Evolutionary conservation across 1,140 invertebrate species (phyloP).

Genomic region (Cotesia vestalis): DNA sequence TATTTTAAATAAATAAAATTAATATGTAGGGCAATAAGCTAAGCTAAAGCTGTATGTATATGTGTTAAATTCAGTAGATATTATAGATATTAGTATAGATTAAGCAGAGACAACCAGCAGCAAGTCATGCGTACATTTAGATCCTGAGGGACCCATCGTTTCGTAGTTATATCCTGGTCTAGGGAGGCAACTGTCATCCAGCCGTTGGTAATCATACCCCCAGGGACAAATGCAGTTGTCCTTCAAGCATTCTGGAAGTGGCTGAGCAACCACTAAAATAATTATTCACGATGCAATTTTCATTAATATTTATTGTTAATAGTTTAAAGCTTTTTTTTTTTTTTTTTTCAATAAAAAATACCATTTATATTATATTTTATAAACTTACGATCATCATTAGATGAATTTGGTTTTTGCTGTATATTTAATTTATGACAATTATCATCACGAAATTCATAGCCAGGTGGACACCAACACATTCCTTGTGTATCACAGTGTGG

Average conservation of each 20-base stretch:
- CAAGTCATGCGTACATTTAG: conserved; percentile 58
- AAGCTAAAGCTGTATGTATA: conserved; percentile 10
- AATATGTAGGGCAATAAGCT: no score
- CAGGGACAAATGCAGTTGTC: conserved; percentile 64
- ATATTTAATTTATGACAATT: conserved; percentile 47
- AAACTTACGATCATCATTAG: conserved; percentile 35
- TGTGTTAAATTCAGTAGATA: conserved; percentile 15
- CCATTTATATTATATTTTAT: not conserved
- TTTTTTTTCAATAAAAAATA: not conserved
- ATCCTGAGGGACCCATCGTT: conserved; percentile 65
- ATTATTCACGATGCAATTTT: conserved; percentile 47
- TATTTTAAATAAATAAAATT: no score
- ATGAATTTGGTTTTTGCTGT: conserved; percentile 25
- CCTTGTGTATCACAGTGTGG: conserved; percentile 63
- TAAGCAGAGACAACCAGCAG: conserved; percentile 43
- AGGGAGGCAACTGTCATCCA: conserved; percentile 58
- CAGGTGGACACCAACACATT: conserved; percentile 68
- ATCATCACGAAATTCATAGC: conserved; percentile 52
- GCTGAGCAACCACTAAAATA: conserved; percentile 61
- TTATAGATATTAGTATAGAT: conserved; percentile 14
- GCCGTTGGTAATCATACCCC: conserved; percentile 61
- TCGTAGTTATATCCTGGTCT: conserved; percentile 54
- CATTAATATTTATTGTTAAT: conserved; percentile 4
- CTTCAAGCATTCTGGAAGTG: conserved; percentile 64
- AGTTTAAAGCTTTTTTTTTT: not conserved